Evolutionary conservation across 2,888 invertebrate species (phyloP), one percentile per base, ranked within the genome.

Genomic region (Lasioglossum oenotherae): DNA sequence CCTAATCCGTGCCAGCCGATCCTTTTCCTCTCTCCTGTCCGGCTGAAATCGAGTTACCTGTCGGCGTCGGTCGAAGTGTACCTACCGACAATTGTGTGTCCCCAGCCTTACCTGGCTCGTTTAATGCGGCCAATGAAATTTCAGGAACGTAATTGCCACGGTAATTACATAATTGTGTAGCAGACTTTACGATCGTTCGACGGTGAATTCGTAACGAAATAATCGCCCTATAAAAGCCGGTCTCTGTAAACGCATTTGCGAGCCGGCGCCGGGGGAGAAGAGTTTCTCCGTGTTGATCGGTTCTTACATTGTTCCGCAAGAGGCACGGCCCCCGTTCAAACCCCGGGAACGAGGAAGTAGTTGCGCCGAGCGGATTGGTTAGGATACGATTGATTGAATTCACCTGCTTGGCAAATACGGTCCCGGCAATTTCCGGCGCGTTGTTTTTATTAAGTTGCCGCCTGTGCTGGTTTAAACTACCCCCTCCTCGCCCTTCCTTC

Each of bases 91-190:
- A 84, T 85, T 85, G 83, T 88, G 74, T 82, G 76, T 78, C 46
- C 82, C 82, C 44, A 64, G 80, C 84, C 89, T 91, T 91, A 88
- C 87, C 86, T 87, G 75, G 80, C 73, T 64, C 86, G 84, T 81
- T 91, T 91, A 91, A 90, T 76, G 85, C 91, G 84, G 84, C 89
- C 89, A 89, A 92, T 91, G 89, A 86, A 90, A 91, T 92, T 91
- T 86, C 88, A 85, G 82, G 79, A 78, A 78, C 85, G 91, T 92
- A 92, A 92, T 92, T 92, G 91, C 89, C 88, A 81, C 81, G 87
- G 88, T 92, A 92, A 92, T 92, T 89, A 90, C 89, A 91, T 92
- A 92, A 92, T 92, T 91, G 92, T 86, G 86, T 85, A 84, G 85
- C 88, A 87, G 86, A 85, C 88, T 84, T 87, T 72, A 81, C 87